These are phyloP conservation scores for Micronisus gabar DNA, from an alignment of 2,113 vertebrate genomes.

Conservation along the genomic window DNA sequence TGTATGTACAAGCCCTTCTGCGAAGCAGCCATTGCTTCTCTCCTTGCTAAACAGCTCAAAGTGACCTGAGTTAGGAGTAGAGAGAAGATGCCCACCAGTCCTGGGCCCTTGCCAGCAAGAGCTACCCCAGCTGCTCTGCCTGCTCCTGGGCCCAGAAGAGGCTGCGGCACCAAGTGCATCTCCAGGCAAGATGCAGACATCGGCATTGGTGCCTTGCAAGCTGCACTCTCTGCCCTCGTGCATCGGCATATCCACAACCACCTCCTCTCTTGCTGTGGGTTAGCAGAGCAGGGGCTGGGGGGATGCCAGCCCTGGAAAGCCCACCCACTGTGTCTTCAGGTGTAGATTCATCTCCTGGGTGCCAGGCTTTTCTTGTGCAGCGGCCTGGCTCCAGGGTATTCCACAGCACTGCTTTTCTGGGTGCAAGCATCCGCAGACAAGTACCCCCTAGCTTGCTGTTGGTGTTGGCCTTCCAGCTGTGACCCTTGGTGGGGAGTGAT, in stretches of 20 bases:
- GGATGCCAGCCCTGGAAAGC: not conserved
- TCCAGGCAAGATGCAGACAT: not conserved
- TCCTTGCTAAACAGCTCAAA: not conserved
- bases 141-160: not conserved
- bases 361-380: not conserved
- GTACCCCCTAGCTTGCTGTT: not conserved
- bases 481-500: not conserved
- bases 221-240: not conserved
- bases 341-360: not conserved
- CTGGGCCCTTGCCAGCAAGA: not conserved
- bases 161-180: not conserved
- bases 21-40: not conserved
- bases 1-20: not conserved
- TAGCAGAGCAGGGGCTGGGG: not conserved
- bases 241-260: not conserved
- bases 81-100: not conserved
- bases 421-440: not conserved
- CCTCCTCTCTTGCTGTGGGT: accelerated
- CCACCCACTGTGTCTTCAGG: not conserved
- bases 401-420: not conserved
- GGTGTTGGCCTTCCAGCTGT: not conserved
- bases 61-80: not conserved
- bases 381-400: not conserved
- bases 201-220: not conserved
- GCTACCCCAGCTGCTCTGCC: not conserved